Evolutionary conservation across 53 echinoderm and acorn worm species (phyloP).

Genomic region (Zoroaster sp.): DNA sequence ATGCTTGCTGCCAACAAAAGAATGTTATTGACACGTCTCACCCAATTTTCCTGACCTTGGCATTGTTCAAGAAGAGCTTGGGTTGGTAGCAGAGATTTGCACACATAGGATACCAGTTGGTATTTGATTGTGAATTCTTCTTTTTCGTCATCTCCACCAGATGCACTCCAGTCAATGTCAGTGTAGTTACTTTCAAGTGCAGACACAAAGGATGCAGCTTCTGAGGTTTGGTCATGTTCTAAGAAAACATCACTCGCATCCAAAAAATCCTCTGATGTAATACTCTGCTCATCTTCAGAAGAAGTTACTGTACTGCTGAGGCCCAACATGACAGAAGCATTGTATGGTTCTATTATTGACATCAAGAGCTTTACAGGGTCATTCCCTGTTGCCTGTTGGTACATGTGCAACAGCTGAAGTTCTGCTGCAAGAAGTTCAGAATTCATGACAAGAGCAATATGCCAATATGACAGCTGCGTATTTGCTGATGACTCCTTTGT

Average conservation of each 20-base stretch:
- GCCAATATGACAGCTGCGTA: constrained; percentile 8
- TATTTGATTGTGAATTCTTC: not conserved
- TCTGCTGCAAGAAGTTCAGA: constrained; percentile 34
- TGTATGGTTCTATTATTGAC: not conserved
- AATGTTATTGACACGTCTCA: constrained; percentile 17
- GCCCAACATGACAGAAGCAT: not conserved
- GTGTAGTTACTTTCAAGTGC: constrained; percentile 24
- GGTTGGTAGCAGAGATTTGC: constrained; percentile 18
- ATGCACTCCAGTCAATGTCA: not conserved
- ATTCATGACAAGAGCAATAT: not conserved
- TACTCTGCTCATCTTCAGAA: not conserved
- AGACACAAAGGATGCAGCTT: constrained; percentile 15
- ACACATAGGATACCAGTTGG: constrained; percentile 4
- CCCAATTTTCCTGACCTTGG: constrained; percentile 6
- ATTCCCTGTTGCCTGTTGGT: constrained; percentile 24
- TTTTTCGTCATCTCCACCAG: not conserved
- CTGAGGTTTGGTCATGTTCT: not conserved
- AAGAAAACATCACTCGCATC: not conserved
- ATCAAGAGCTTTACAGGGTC: not conserved
- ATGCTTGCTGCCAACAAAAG: constrained; percentile 15
- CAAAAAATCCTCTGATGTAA: not conserved
- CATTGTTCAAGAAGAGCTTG: not conserved
- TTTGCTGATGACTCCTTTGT: not conserved
- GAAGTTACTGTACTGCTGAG: not conserved
- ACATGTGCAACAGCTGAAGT: constrained; percentile 52